These are phyloP conservation scores for Drosophila gaucha DNA, from an alignment of 2,888 invertebrate species.

Conservation along the genomic window DNA sequence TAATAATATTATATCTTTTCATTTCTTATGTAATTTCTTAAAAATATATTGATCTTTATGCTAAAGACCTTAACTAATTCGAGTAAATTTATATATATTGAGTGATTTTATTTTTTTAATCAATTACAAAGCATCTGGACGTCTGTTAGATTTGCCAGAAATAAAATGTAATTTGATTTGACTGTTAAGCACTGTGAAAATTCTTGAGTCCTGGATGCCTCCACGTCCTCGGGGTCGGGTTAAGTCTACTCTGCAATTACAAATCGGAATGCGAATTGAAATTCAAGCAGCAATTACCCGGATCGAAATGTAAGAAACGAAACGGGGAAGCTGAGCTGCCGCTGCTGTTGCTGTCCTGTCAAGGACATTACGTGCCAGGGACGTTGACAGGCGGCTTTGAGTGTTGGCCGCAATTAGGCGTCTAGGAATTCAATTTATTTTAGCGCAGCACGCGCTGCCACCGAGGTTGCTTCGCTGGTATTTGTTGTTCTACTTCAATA, in stretches of 20 bases:
- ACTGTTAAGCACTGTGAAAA: constrained; percentile 51
- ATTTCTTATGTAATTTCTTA: neutral
- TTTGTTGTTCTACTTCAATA: constrained; percentile 45
- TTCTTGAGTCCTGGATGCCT: constrained; percentile 2
- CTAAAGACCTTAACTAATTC: too few relatives aligned
- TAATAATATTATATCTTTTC: too few relatives aligned
- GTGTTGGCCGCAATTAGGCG: constrained; percentile 75
- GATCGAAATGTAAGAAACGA: constrained; percentile 57
- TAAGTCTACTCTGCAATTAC: constrained; percentile 48
- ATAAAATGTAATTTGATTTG: constrained; percentile 53
- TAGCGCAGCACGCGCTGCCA: constrained; percentile 23
- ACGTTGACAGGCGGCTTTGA: constrained; percentile 60
- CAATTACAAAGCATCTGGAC: neutral
- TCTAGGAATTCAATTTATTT: constrained; percentile 77
- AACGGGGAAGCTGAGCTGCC: constrained; percentile 8
- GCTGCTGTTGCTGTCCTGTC: constrained; percentile 19
- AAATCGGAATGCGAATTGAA: constrained; percentile 69
- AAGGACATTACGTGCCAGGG: constrained; percentile 65
- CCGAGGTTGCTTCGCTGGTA: constrained; percentile 11
- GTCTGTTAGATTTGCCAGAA: constrained; percentile 13
- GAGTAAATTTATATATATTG: too few relatives aligned
- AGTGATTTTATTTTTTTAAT: too few relatives aligned
- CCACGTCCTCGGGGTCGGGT: constrained; percentile 28
- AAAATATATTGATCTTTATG: neutral
- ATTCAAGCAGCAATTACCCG: constrained; percentile 79